Evolutionary conservation across 2,797 vertebrate genomes (phyloP), one percentile per base, ranked within the genome.

Genomic region (Microchirus variegatus): DNA sequence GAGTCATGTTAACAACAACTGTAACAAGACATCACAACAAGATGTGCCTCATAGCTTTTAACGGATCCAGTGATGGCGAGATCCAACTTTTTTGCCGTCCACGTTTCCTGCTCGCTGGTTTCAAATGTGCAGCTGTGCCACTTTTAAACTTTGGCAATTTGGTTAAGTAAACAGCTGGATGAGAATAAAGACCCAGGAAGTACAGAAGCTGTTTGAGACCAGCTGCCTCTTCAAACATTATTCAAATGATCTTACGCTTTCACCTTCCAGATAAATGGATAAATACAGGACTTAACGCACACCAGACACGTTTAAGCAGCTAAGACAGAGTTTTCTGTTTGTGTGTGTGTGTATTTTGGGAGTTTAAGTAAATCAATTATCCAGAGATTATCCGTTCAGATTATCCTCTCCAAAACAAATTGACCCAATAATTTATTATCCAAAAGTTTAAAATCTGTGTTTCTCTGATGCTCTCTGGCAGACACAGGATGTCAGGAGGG

Each of bases 161-260:
- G 69, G 44, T 18, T 22, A 10, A 26, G 41, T 63, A 69, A 76
- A 80, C 81, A 82, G 76, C 81, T 64, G 70, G 62, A 37, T 46
- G 52, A 73, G 38, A 78, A 72, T 51, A 79, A 72, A 75, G 71
- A 48, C 37, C 41, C 2, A 0, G 17, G 26, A 42, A 75, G 60
- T 57, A 81, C 38, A 71, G 77, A 81, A 60, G 63, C 31, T 13
- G 37, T 63, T 64, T 57, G 49, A 73, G 63, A 68, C 66, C 75
- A 71, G 56, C 70, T 82, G 77, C 38, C 49, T 66, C 43, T 44
- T 67, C 63, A 80, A 60, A 82, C 44, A 35, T 50, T 41, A 66
- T 64, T 31, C 17, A 1, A 54, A 61, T 40, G n/a, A 58, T 53
- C 19, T 35, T 5, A 19, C 22, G 31, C 42, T 51, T 59, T 66